Percentiles rank a stretch among this genome's conserved stretches.
Evolutionary conservation across 2,888 invertebrate genomes (phyloP).

Genomic region (Dromius quadrimaculatus): DNA sequence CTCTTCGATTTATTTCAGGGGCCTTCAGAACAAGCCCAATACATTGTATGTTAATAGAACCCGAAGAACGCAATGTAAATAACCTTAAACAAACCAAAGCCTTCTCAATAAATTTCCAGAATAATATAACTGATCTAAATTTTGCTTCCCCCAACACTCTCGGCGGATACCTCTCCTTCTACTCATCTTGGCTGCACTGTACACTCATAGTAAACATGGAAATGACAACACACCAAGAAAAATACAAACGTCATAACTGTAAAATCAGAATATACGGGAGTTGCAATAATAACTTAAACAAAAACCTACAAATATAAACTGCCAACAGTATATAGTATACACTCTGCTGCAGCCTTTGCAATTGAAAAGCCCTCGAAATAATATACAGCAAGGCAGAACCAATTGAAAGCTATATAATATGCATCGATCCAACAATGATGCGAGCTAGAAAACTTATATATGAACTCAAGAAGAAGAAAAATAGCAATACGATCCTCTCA

Average conservation of each 20-base stretch:
- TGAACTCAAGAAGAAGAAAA: background rate
- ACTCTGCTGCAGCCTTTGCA: background rate
- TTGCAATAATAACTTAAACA: background rate
- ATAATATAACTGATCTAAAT: background rate
- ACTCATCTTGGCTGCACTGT: background rate
- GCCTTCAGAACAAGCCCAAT: too few relatives aligned
- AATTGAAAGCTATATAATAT: background rate
- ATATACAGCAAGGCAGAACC: background rate
- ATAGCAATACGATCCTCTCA: too few relatives aligned
- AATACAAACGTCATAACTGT: background rate
- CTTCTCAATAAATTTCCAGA: background rate
- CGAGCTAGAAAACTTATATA: constrained; percentile 57
- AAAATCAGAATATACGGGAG: background rate
- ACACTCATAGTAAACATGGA: background rate
- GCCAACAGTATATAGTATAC: background rate
- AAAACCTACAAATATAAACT: background rate
- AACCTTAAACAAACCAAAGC: background rate
- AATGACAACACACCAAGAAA: background rate
- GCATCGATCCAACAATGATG: background rate
- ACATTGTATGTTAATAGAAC: too few relatives aligned
- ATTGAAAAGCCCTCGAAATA: background rate
- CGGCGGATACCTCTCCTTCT: background rate
- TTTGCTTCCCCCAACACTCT: background rate
- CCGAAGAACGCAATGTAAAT: background rate
- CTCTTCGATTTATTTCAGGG: too few relatives aligned